Evolutionary conservation across 1,140 invertebrate genomes (phyloP), one percentile per base, ranked within the genome.

Genomic region (Diorhabda sublineata): DNA sequence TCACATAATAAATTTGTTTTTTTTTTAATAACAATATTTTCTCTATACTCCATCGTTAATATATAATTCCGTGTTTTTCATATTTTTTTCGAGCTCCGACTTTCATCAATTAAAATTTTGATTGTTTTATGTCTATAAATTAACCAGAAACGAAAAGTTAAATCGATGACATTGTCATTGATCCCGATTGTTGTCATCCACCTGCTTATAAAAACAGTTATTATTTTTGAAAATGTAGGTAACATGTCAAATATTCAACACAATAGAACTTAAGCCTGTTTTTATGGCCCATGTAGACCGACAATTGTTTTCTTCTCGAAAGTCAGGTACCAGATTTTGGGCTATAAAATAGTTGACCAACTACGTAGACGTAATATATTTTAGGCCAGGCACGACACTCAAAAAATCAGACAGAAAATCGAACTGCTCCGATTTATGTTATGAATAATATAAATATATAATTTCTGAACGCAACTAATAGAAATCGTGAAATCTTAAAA

Each of bases 161-260:
- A 52, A 52, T 52, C 6, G n/a, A n/a, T 52, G 47, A 8, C 47
- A 52, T 52, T 52, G 47, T 4, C 47, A 52, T 52, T 52, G 47
- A 52, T 52, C 6, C 47, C 47, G 6, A 52, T 52, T 26, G 26
- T 26, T 26, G 26, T 26, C 26, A 52, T 52, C 47, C 47, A 52
- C 47, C 47, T 52, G 47, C 47, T 52, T 52, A 52, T 52, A 52
- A 52, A 52, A 52, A 52, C 47, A 52, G 47, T 52, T 52, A 52
- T 52, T 52, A 52, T 52, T 52, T 52, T 52, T n/a, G n/a, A n/a
- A 52, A 52, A 52, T 52, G 47, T 52, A 52, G 47, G 47, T n/a
- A 52, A 8, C 47, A 8, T 52, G 47, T 52, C 47, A 6, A 52
- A 52, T 52, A 6, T 52, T 52, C 47, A 52, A 52, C 47, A 52